Evolutionary conservation across 2,797 vertebrate genomes (phyloP).

Genomic region (Alcedo atthis): DNA sequence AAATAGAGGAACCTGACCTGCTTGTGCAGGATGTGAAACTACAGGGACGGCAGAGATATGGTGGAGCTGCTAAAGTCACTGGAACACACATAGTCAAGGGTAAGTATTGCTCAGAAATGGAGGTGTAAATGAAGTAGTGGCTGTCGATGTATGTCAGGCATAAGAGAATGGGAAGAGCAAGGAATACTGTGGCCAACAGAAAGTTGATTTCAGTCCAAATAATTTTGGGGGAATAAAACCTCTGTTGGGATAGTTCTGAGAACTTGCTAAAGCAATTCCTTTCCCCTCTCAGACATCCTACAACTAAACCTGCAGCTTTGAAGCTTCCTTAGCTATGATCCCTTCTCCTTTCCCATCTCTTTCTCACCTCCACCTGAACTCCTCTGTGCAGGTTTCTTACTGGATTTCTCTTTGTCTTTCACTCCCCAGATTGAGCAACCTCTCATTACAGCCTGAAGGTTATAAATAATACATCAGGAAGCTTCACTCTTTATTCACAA

Average conservation of each 20-base stretch:
- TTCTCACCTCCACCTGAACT: not conserved
- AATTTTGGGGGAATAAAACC: not conserved
- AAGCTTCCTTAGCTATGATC: not conserved
- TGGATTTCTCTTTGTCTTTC: not conserved
- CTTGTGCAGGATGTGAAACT: constrained; percentile 35
- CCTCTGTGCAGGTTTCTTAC: not conserved
- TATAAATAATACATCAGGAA: constrained; percentile 26
- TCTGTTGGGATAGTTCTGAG: not conserved
- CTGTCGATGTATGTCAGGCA: not conserved
- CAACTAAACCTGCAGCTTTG: not conserved
- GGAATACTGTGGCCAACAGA: not conserved
- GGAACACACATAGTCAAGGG: not conserved
- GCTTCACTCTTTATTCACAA: not conserved
- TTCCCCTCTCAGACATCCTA: not conserved
- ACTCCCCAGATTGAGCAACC: not conserved
- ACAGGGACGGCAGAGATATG: not conserved
- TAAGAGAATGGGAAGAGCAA: not conserved
- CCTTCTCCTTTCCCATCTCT: not conserved
- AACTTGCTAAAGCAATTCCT: not conserved
- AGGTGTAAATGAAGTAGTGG: not conserved
- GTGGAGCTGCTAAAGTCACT: not conserved
- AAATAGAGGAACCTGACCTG: constrained; percentile 60
- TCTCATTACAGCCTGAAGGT: not conserved
- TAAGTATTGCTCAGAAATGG: not conserved
- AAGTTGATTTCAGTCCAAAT: not conserved